Evolutionary conservation across 2,797 vertebrate genomes (phyloP), one percentile per base, ranked within the genome.

Genomic region (Muraenolepis orangiensis): DNA sequence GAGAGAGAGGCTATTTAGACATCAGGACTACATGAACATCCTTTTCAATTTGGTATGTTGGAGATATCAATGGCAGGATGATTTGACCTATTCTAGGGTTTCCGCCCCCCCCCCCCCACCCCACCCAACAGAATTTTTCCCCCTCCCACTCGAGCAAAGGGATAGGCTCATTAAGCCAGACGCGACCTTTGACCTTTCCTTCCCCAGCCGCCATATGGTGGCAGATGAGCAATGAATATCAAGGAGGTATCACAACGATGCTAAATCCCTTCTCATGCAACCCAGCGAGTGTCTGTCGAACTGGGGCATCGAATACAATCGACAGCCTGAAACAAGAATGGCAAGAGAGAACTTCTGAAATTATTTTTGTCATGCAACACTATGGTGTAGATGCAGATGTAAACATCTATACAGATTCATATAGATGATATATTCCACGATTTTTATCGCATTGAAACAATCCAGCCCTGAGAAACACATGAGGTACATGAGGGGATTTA

Each of bases 21-120:
- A 70, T 74, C 2, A 76, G 79, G 79, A 91, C 90, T 91, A 91
- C 89, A 93, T 94, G 91, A 93, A 92, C 89, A 94, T 94, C 89
- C 91, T 91, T 94, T 96, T 93, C 92, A 90, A 95, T 94, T 95
- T 93, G 93, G 88, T 85, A 85, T 92, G 85, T 90, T 90, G 95
- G 91, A 95, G 96, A 95, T 95, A 95, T 96, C 95, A 95, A 96
- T 93, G 90, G 90, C 84, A 91, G 76, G 89, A 91, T 92, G 87
- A 96, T 94, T 94, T 95, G 94, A 94, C 92, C 94, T 94, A 90
- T 92, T 87, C 89, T 77, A 66, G 73, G 86, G 87, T 87, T 73
- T 46, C 78, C 40, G 81, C 76, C 76, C 7, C 32, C 32, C 32
- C 32, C 32, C 32, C 32, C 7, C 32, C 32, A 8, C 32, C 32